Base-by-base conservation (phyloP, 1,140 invertebrate genomes). In the Schmidtea mediterranea region DNA sequence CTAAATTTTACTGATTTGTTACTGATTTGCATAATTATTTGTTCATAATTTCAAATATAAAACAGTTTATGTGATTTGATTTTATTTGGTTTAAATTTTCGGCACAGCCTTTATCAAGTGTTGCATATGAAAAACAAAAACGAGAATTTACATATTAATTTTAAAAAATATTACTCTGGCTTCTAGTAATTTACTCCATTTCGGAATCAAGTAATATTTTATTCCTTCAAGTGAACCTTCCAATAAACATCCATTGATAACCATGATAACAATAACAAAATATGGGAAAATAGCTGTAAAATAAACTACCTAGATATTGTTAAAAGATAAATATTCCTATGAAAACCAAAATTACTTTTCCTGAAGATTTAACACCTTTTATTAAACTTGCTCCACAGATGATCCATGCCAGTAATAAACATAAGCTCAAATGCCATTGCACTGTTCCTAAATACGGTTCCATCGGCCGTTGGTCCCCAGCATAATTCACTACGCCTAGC, bases 231-330 rank as follows among this genome's bases (percentile, higher is more conserved):
- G 32, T 24, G 86, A 80, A 1, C 86, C 86, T 0, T 82, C 80
- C 19, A 92, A 64, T 0, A 81, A 81, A 0, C 83, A 74, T 1
- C 83, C 84, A 41, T 81, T 70, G 1, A 77, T 73, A 13, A 92
- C 62, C 12, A 92, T 69, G 48, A 87, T 82, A 51, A 83, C 73
- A 1, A 92, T 71, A 19, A 92, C 76, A 3, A 80, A 73, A 56
- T 90, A 92, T 0, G 84, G 84, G 13, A 81, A 78, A 24, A 84
- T 62, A 0, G 84, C 82, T 3, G 84, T 92, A 41, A 53, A 32
- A 61, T 83, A 86, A 1, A 61, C 57, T 15, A 46, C 52, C 60
- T 56, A 43, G 52, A 59, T 5, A 61, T 60, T 23, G 63, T 6
- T 19, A 5, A 6, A 19, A 41, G 3, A 6, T 19, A 41, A 41